Evolutionary conservation across 2,113 vertebrate genomes (phyloP).

Genomic region (Alectura lathami): DNA sequence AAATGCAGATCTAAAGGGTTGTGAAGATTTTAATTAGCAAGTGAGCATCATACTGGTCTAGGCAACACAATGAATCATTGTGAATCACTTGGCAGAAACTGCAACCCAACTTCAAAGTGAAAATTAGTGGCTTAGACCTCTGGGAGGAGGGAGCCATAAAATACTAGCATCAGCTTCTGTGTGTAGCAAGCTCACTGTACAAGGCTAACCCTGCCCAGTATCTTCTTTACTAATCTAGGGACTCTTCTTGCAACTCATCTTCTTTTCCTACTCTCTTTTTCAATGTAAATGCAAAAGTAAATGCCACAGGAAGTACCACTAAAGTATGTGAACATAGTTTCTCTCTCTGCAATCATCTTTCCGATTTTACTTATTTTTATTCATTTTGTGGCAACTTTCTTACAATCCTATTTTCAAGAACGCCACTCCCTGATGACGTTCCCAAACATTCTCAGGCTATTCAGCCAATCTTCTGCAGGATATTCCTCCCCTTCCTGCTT

Average conservation of each 20-base stretch:
- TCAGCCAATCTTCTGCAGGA: background rate
- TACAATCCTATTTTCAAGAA: background rate
- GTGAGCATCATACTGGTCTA: constrained; percentile 37
- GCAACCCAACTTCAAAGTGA: constrained; percentile 73
- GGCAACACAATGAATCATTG: constrained; percentile 68
- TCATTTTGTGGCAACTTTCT: background rate
- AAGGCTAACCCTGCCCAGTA: background rate
- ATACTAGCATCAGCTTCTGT: constrained; percentile 43
- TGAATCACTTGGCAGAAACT: constrained; percentile 67
- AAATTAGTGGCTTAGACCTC: constrained; percentile 50
- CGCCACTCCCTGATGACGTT: background rate
- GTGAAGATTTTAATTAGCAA: constrained; percentile 62
- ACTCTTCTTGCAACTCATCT: background rate
- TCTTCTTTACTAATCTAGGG: background rate
- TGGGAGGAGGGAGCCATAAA: constrained; percentile 35
- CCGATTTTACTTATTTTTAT: background rate
- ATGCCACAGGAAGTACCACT: background rate
- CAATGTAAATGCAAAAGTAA: background rate
- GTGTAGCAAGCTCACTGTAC: constrained; percentile 4
- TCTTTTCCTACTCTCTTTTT: background rate
- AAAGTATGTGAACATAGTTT: background rate
- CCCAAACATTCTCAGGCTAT: background rate
- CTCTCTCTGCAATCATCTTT: background rate
- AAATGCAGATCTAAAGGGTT: constrained; percentile 45
- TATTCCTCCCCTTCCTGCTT: background rate